Evolutionary conservation across 2,797 vertebrate genomes (phyloP).

Genomic region (Adrianichthys oophorus): DNA sequence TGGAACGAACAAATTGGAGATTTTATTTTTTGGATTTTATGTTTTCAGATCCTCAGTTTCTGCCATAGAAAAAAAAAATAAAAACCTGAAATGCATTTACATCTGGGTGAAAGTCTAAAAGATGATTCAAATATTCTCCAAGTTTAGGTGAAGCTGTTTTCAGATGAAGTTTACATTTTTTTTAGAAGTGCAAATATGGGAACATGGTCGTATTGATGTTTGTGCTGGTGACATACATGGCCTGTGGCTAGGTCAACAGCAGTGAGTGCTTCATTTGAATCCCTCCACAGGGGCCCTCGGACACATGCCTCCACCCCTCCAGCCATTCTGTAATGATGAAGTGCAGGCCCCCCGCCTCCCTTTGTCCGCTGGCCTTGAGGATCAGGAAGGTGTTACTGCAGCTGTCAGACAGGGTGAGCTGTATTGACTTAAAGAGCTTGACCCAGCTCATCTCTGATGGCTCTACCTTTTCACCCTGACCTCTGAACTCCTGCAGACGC

Average conservation of each 20-base stretch:
- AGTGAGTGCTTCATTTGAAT: slow-evolving; percentile 67
- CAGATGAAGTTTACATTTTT: slow-evolving; percentile 14
- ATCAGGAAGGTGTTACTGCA: slow-evolving; percentile 73
- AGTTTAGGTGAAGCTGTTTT: slow-evolving; percentile 8
- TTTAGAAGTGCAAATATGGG: slow-evolving; percentile 81
- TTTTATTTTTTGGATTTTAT: too few relatives aligned
- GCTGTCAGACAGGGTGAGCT: slow-evolving; percentile 68
- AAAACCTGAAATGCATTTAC: neutral
- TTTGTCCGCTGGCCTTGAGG: slow-evolving; percentile 65
- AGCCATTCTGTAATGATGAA: slow-evolving; percentile 58
- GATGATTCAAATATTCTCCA: neutral
- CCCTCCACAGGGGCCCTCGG: slow-evolving; percentile 66
- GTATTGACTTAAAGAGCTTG: slow-evolving; percentile 74
- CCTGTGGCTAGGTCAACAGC: slow-evolving; percentile 80
- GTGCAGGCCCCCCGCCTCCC: slow-evolving; percentile 34
- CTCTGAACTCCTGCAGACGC: slow-evolving; percentile 48
- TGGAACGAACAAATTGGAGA: too few relatives aligned
- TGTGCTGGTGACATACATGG: slow-evolving; percentile 70
- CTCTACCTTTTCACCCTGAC: slow-evolving; percentile 61
- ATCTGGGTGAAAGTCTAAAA: neutral
- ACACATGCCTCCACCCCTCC: slow-evolving; percentile 60
- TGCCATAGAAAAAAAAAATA: too few relatives aligned
- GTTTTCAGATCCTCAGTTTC: too few relatives aligned
- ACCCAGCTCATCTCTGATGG: slow-evolving; percentile 66
- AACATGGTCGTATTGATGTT: slow-evolving; percentile 69